These are phyloP conservation scores for Caenorhabditis sinica DNA, from an alignment of 2,888 invertebrate genomes.

Conservation along the genomic window DNA sequence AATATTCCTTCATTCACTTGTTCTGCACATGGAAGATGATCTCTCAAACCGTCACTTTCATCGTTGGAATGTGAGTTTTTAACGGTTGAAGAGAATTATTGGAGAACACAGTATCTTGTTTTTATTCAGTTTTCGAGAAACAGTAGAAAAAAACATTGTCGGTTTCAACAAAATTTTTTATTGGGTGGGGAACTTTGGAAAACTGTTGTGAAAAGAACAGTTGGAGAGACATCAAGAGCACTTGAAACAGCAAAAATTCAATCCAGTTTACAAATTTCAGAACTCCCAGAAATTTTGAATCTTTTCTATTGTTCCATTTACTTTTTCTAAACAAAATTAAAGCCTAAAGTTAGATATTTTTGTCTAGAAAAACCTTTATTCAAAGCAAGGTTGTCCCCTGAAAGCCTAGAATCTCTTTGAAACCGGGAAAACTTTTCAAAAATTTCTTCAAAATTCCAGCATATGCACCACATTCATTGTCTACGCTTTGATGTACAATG, in stretches of 20 bases:
- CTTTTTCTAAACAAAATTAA: no score
- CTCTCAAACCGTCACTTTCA: conserved; percentile 61
- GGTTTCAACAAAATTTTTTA: background rate
- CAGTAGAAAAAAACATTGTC: background rate
- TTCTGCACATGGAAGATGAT: conserved; percentile 71
- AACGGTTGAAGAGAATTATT: background rate
- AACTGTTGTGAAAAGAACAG: background rate
- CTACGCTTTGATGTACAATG: conserved; percentile 67
- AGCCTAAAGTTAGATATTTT: no score
- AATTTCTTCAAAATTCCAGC: no score
- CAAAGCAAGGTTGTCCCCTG: no score
- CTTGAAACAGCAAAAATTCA: no score
- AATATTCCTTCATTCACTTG: conserved; percentile 68
- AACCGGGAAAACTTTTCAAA: background rate
- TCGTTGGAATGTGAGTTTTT: conserved; percentile 65
- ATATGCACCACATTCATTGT: conserved; percentile 62
- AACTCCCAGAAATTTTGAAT: no score
- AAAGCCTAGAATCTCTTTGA: background rate
- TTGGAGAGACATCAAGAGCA: no score
- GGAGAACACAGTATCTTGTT: no score
- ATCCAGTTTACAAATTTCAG: no score
- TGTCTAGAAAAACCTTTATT: no score
- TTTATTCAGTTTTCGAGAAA: no score
- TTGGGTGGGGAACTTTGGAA: background rate
- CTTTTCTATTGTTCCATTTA: no score